Base-by-base conservation (phyloP, 2,888 invertebrate species). In the Orthonychiurus folsomi region DNA sequence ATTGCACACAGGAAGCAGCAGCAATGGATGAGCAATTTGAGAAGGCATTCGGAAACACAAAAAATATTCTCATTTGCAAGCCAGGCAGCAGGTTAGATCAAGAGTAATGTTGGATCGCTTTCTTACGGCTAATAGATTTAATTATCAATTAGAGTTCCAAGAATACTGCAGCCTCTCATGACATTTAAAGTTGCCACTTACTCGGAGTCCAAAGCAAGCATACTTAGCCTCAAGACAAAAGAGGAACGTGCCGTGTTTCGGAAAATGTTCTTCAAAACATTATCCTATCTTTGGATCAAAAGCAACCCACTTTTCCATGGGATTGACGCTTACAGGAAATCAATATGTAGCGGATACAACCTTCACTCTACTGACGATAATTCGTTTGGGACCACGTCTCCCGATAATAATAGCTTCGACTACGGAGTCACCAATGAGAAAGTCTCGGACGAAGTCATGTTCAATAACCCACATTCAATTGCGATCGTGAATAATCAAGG, bases 1-100 rank as follows among this genome's bases (percentile, higher is more conserved):
- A 37, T 5, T 37, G 37, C 5, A 15, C 37, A 37, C 20, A 77
- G n/a, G 80, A 80, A 69, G 79, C 79, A 2, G 76, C 78, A 2
- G 73, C 76, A 60, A 73, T 80, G 24, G 80, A 80, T 65, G 77
- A 78, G 56, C 74, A 78, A 50, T 77, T 79, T 68, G 77, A 78
- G 50, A 67, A 68, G 27, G 75, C n/a, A 5, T 37, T 37, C 15
- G 37, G 37, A 15, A 9, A 5, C 37, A 37, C n/a, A n/a, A n/a
- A 37, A 37, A 15, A 37, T 9, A 37, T 15, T 37, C 37, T 15
- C 5, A 37, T 37, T 5, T 37, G 37, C 37, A 15, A 15, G 5
- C 37, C 15, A 15, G 9, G 37, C 37, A 9, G 9, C 5, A 37
- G 15, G 37, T 5, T 37, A 37, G 37, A 37, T 5, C 15, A 37